These are phyloP conservation scores for Dermochelys coriacea DNA, from an alignment of 2,797 vertebrate species.

Conservation along the genomic window DNA sequence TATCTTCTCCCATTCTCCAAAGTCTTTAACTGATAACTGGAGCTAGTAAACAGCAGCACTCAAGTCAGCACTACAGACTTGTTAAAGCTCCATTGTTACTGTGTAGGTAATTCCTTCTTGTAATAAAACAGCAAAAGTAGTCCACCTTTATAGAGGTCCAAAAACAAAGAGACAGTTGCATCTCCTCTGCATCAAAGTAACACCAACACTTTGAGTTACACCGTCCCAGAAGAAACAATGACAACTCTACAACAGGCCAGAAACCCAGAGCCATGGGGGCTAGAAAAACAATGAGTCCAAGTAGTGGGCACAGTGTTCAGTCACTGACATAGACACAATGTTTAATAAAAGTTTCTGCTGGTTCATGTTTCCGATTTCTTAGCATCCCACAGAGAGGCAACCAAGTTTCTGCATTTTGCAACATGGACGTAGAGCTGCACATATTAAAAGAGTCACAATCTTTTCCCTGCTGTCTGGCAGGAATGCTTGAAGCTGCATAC, in stretches of 20 bases:
- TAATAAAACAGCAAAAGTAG: background rate
- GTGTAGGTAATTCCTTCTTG: background rate
- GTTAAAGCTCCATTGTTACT: background rate
- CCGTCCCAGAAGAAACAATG: slow-evolving; percentile 28
- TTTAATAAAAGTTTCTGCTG: background rate
- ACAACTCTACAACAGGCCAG: background rate
- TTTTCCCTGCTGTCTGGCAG: background rate
- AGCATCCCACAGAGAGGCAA: background rate
- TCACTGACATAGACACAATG: background rate
- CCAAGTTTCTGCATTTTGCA: background rate
- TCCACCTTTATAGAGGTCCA: background rate
- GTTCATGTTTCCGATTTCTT: background rate
- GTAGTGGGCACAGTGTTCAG: slow-evolving; percentile 1
- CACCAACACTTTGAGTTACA: slow-evolving; percentile 36
- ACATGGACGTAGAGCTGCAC: background rate
- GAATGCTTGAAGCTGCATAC: background rate
- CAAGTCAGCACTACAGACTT: fast-evolving
- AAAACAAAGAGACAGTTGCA: background rate
- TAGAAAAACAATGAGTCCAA: background rate
- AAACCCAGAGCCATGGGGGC: background rate
- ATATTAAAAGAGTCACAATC: fast-evolving
- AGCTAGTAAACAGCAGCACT: background rate
- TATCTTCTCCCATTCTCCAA: background rate
- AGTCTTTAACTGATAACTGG: background rate
- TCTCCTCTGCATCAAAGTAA: slow-evolving; percentile 2